Evolutionary conservation across 1,140 invertebrate genomes (phyloP), one percentile per base, ranked within the genome.

Genomic region (Caenorhabditis brenneri): DNA sequence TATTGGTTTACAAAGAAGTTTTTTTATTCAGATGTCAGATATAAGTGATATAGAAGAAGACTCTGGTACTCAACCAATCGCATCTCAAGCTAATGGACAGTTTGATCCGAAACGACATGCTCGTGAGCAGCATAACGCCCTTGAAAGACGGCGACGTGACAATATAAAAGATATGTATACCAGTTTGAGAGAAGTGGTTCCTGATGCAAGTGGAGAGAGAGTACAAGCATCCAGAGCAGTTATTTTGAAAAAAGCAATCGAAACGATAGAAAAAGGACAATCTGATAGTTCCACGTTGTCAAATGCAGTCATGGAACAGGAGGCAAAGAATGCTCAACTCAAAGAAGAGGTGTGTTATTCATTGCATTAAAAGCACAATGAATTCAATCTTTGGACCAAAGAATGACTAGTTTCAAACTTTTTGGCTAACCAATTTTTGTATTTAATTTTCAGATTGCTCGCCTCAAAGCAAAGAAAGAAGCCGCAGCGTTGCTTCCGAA

Each of bases 191-290:
- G 83, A 86, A 33, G 85, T 84, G 12, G 82, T 88, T 36, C 80
- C 85, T n/a, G 87, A 88, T 78, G 42, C 82, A 31, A 85, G 80
- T 36, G 83, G 42, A 39, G 87, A 88, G 58, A 24, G 86, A 27
- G 87, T 88, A 48, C 89, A 96, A 95, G 96, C 96, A 0, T 98
- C 96, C 89, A 93, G 97, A 90, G 97, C 97, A 55, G 96, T 98
- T 92, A 98, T 99, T 86, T 92, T 99, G 51, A 98, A 98, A 91
- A 98, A 98, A 92, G 96, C 97, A 86, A 96, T 96, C 2, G 97
- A 99, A 90, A 22, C 55, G 9, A 88, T 88, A 19, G 81, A 88
- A 31, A 58, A 80, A 48, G 69, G 55, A 6, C 60, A 69, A 42
- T 74, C 31, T 16, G 82, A 29, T 46, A 87, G 55, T 22, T 51